Evolutionary conservation across 2,113 vertebrate species (phyloP).

Genomic region (Murina feae): DNA sequence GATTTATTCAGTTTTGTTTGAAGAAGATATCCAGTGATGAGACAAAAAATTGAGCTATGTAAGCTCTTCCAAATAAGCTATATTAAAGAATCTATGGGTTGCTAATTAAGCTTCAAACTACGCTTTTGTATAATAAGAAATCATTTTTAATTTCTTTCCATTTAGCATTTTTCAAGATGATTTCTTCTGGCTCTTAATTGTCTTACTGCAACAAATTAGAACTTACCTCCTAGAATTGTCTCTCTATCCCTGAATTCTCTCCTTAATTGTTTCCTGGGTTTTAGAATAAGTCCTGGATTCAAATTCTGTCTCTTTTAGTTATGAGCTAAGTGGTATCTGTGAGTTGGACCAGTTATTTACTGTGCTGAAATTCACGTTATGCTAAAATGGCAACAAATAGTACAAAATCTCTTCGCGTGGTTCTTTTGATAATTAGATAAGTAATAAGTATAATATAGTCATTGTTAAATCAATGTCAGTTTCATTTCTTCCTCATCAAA

Average conservation of each 20-base stretch:
- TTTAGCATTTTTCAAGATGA: slow-evolving; percentile 32
- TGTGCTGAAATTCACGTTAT: neutral
- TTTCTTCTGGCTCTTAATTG: slow-evolving; percentile 8
- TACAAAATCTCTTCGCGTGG: neutral
- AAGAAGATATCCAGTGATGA: neutral
- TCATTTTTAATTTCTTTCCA: neutral
- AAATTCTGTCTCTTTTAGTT: neutral
- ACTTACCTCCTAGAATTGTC: neutral
- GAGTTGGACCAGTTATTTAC: neutral
- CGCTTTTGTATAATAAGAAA: neutral
- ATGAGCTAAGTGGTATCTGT: neutral
- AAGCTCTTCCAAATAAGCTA: neutral
- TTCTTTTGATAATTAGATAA: neutral
- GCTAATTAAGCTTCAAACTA: neutral
- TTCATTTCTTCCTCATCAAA: neutral
- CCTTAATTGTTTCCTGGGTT: neutral
- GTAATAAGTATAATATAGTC: neutral
- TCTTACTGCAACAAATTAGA: neutral
- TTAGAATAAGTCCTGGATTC: neutral
- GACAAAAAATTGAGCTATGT: neutral
- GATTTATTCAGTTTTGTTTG: neutral
- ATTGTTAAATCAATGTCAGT: neutral
- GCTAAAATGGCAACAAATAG: neutral
- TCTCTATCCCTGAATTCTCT: neutral
- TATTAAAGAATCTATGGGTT: neutral